A percentile compares a stretch with the other conserved stretches of the same genome.
Conservation (phyloP, 2,113 vertebrate genomes). For the Pseudorectes ferrugineus region DNA sequence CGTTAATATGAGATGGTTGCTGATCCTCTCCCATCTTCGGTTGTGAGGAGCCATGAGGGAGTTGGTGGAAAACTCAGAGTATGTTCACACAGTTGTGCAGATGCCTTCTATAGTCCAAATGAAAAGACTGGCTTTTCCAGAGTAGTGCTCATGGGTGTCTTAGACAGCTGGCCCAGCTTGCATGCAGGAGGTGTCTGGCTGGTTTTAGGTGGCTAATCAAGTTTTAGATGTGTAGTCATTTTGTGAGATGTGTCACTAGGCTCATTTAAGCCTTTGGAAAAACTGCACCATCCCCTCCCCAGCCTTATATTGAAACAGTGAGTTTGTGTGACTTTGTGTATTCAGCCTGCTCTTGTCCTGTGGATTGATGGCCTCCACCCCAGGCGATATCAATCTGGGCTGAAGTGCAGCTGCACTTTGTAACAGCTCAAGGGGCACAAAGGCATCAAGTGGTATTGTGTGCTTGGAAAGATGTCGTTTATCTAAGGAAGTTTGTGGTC, state of each 20-base stretch:
- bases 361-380: slow-evolving; percentile 23
- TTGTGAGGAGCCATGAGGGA: neutral
- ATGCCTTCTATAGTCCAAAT: neutral
- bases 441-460: slow-evolving; percentile 49
- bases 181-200: neutral
- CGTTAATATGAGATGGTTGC: neutral
- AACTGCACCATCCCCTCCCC: neutral
- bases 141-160: neutral
- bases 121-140: neutral
- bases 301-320: accelerated
- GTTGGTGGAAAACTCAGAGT: neutral
- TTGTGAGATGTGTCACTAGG: neutral
- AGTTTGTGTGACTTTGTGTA: neutral
- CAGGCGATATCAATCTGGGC: slow-evolving; percentile 14
- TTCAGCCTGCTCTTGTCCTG: slow-evolving; percentile 14
- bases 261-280: neutral
- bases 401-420: slow-evolving; percentile 61
- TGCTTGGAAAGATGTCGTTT: slow-evolving; percentile 42
- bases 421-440: slow-evolving; percentile 38
- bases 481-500: slow-evolving; percentile 51
- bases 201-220: neutral
- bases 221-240: neutral
- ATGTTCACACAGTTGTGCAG: neutral
- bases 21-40: neutral
- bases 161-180: neutral